These are phyloP conservation scores for Prolemur simus DNA, from an alignment of 2,113 vertebrate species.

Conservation along the genomic window DNA sequence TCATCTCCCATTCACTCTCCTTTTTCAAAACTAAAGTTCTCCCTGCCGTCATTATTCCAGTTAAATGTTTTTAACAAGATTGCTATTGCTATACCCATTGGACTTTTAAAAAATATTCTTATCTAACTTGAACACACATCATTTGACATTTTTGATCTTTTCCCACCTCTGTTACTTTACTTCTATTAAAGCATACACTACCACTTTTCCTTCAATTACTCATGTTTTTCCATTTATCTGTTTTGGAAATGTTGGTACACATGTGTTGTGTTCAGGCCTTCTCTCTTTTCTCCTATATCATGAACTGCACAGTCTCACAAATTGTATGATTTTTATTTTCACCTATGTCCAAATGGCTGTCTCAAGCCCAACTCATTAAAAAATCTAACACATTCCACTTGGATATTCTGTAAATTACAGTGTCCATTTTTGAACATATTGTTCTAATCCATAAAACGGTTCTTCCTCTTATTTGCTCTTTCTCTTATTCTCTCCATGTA, in stretches of 20 bases:
- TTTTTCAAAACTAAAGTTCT: not conserved
- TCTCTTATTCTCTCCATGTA: not conserved
- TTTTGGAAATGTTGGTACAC: not conserved
- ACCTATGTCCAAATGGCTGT: not conserved
- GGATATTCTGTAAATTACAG: not conserved
- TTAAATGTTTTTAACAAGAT: not conserved
- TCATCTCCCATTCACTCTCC: not conserved
- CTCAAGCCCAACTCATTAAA: not conserved
- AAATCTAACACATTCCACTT: not conserved
- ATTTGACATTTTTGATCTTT: not conserved
- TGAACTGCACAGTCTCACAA: not conserved
- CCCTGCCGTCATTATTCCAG: not conserved
- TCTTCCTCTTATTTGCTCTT: not conserved
- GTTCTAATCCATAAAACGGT: not conserved
- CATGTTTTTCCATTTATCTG: not conserved
- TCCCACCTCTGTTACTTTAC: not conserved
- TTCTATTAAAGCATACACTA: not conserved
- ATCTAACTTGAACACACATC: not conserved
- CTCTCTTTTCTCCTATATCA: not conserved
- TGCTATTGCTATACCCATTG: not conserved
- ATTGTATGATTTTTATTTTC: not conserved
- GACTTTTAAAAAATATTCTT: not conserved
- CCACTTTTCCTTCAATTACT: not conserved
- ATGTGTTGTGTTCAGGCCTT: not conserved
- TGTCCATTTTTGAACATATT: not conserved